phyloP scores from a whole-genome alignment of 2,888 invertebrate species.

The Pyrocoelia pectoralis region DNA sequence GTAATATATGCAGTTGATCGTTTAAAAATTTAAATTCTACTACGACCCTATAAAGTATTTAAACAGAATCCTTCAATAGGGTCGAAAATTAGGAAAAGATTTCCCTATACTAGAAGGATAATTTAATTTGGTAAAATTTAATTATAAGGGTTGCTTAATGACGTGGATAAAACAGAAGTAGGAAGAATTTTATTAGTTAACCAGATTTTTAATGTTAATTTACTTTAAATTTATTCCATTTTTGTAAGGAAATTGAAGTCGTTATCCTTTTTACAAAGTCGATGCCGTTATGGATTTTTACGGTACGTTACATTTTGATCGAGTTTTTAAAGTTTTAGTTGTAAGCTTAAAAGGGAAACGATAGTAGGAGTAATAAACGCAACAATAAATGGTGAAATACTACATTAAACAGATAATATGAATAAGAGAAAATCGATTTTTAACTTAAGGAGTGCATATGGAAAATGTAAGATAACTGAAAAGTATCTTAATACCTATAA shows the following conservation, averaged over 20 bases:
- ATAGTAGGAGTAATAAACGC: neutral
- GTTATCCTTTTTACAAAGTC: constrained; percentile 7
- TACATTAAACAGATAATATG: neutral
- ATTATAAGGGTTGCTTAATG: constrained; percentile 16
- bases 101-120: constrained; percentile 3
- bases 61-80: neutral
- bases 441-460: neutral
- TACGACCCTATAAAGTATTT: neutral
- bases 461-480: neutral
- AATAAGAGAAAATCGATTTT: neutral
- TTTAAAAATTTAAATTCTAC: neutral
- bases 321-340: constrained; percentile 10
- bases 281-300: constrained; percentile 14
- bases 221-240: constrained; percentile 1
- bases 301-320: constrained; percentile 17
- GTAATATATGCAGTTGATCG: neutral
- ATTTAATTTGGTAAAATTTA: neutral
- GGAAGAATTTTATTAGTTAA: neutral
- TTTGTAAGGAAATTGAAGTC: constrained; percentile 11
- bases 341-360: too few relatives aligned
- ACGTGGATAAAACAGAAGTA: neutral
- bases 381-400: too few relatives aligned
- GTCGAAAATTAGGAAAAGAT: constrained; percentile 6
- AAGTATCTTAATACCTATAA: neutral
- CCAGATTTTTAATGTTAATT: constrained; percentile 7